These are phyloP conservation scores for Machimus atricapillus DNA, from an alignment of 2,888 invertebrate species.

Conservation along the genomic window DNA sequence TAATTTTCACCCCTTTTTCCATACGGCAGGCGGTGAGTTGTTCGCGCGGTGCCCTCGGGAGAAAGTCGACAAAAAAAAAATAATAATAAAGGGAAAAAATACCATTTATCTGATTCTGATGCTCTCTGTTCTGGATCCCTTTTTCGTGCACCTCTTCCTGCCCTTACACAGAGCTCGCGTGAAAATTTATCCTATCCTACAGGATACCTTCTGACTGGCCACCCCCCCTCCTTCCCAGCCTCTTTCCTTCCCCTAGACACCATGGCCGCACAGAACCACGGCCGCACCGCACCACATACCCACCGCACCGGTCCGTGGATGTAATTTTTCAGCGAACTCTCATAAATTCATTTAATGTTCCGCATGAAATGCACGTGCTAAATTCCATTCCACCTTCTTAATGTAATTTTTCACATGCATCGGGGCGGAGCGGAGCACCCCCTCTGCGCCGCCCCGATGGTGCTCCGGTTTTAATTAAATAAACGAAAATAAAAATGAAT, in stretches of 20 bases:
- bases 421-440: background rate
- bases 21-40: background rate
- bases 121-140: background rate
- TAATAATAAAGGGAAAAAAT: background rate
- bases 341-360: slow-evolving; percentile 26
- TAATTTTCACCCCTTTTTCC: slow-evolving; percentile 26
- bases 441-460: background rate
- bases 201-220: background rate
- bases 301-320: background rate
- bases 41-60: background rate
- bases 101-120: slow-evolving; percentile 2
- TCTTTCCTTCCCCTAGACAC: background rate
- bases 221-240: background rate
- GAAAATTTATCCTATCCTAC: background rate
- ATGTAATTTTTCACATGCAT: background rate
- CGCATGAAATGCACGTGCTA: slow-evolving; percentile 22
- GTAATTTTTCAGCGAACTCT: slow-evolving; percentile 16
- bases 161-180: background rate
- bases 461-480: slow-evolving; percentile 25
- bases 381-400: slow-evolving; percentile 12
- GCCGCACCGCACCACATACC: background rate
- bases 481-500: slow-evolving; percentile 25
- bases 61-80: background rate
- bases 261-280: background rate
- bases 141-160: background rate